Evolutionary conservation across 2,113 vertebrate genomes (phyloP).

Genomic region (Mustela nigripes): DNA sequence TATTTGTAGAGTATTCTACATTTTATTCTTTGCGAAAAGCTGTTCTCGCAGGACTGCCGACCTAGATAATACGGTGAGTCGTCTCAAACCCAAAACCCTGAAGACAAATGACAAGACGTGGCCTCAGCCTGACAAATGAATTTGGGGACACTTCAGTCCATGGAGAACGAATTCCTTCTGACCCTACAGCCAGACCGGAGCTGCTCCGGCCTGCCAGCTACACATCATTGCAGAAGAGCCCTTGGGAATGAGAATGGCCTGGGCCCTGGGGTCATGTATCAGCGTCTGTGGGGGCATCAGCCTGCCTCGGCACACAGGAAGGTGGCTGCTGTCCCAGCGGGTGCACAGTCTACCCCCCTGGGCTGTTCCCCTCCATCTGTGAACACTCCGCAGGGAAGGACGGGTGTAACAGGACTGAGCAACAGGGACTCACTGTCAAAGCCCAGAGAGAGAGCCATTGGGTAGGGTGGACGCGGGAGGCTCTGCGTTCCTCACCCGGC

Average conservation of each 20-base stretch:
- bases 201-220: neutral
- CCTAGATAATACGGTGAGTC: neutral
- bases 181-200: too few species aligned
- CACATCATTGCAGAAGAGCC: neutral
- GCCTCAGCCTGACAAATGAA: neutral
- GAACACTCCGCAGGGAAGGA: neutral
- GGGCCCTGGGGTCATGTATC: neutral
- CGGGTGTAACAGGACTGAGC: neutral
- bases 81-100: neutral
- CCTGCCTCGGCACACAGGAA: neutral
- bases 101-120: neutral
- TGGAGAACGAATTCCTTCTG: neutral
- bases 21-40: neutral
- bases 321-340: too few species aligned
- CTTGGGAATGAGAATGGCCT: neutral
- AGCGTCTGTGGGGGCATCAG: neutral
- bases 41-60: neutral
- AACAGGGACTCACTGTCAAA: neutral
- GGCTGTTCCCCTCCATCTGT: accelerated
- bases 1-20: neutral
- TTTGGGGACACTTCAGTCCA: neutral
- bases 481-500: neutral
- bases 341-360: neutral
- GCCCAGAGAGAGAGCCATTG: neutral
- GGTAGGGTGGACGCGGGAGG: neutral